Conservation (phyloP, 2,888 invertebrate genomes). For the Drosophila limbata region DNA sequence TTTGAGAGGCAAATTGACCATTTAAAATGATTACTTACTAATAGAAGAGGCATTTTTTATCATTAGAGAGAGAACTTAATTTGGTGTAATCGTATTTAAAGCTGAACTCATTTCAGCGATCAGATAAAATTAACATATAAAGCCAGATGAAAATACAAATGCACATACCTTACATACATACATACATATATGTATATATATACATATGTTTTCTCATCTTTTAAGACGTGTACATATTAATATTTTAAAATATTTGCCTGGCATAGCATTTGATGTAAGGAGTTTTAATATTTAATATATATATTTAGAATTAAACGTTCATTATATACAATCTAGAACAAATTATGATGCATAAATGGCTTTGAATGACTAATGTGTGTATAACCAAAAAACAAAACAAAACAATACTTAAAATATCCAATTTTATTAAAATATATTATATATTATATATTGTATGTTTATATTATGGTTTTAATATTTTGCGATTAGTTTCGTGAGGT, state of each 20-base stretch:
- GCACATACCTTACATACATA: not conserved
- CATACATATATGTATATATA: slow-evolving; percentile 13
- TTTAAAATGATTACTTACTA: not conserved
- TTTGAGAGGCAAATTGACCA: not conserved
- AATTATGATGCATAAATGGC: slow-evolving; percentile 7
- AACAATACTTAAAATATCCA: not conserved
- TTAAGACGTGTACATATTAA: slow-evolving; percentile 26
- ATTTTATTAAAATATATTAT: slow-evolving; percentile 5
- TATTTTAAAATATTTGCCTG: slow-evolving; percentile 22
- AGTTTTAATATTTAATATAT: slow-evolving; percentile 2
- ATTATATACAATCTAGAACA: slow-evolving; percentile 15
- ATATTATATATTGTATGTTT: slow-evolving; percentile 3
- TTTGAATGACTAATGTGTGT: slow-evolving; percentile 11
- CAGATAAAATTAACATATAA: not conserved
- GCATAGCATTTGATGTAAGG: slow-evolving; percentile 7
- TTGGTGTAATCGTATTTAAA: not conserved
- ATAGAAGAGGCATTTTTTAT: not conserved
- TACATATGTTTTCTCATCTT: slow-evolving; percentile 8
- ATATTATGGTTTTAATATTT: slow-evolving; percentile 20
- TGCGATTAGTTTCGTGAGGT: slow-evolving; percentile 13
- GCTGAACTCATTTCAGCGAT: not conserved
- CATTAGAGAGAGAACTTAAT: not conserved
- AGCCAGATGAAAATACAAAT: not conserved
- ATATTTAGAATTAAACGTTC: slow-evolving; percentile 1
- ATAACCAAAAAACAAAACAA: slow-evolving; percentile 4